A percentile compares a stretch with the other conserved stretches of the same genome.
Evolutionary conservation across 2,113 vertebrate genomes (phyloP).

Genomic region (Aspiorhynchus laticeps): DNA sequence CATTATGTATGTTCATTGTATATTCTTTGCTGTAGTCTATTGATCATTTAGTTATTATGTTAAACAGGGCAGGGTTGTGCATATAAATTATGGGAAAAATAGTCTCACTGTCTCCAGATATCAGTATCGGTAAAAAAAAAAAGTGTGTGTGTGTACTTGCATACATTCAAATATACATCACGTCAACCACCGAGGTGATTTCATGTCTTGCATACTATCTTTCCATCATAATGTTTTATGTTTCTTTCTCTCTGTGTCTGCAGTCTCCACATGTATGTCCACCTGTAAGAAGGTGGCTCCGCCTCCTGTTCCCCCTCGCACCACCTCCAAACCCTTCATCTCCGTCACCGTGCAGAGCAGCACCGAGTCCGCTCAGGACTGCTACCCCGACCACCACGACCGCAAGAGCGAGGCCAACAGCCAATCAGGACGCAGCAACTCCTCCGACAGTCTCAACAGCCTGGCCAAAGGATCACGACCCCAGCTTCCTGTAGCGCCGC

Average conservation of each 20-base stretch:
- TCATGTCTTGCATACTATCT: not conserved
- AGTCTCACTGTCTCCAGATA: no score
- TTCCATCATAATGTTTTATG: not conserved
- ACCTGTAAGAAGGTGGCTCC: conserved; percentile 96
- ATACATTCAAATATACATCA: no score
- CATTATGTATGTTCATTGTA: no score
- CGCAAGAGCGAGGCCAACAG: conserved; percentile 93
- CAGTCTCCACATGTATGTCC: conserved; percentile 95
- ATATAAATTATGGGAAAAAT: no score
- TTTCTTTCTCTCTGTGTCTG: conserved; percentile 37
- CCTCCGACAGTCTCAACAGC: conserved; percentile 96
- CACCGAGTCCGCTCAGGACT: conserved; percentile 97
- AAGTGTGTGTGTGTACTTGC: no score
- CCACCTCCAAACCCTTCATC: conserved; percentile 98
- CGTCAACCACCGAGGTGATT: not conserved
- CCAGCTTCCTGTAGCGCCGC: conserved; percentile 80
- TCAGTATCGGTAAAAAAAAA: no score
- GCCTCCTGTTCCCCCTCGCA: conserved; percentile 95
- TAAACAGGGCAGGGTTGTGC: no score
- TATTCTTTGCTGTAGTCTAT: no score
- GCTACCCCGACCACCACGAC: conserved; percentile 94
- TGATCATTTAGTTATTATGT: no score
- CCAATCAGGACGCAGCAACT: conserved; percentile 96
- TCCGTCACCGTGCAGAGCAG: conserved; percentile 99
- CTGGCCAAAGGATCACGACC: conserved; percentile 81